These are phyloP conservation scores for Vespertilio murinus DNA, from an alignment of 2,797 vertebrate genomes.

Conservation along the genomic window DNA sequence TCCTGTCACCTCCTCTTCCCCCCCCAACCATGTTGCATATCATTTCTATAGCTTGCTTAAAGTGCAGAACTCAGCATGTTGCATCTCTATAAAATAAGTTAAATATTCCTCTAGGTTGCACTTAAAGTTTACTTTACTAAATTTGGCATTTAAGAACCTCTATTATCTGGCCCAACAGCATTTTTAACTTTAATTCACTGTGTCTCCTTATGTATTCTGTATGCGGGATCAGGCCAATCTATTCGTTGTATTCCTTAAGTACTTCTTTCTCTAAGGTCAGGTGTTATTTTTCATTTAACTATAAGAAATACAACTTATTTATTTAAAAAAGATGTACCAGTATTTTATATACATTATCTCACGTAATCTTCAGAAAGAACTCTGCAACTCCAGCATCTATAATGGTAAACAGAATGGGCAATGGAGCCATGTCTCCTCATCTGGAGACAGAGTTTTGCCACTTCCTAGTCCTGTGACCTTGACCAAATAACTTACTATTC, in stretches of 20 bases:
- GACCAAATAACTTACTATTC: neutral
- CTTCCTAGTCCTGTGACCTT: neutral
- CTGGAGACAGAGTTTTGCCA: neutral
- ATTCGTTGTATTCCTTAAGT: neutral
- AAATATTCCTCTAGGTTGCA: neutral
- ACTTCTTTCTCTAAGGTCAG: neutral
- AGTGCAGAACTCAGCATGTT: neutral
- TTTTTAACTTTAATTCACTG: neutral
- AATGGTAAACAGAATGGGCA: neutral
- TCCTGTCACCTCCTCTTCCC: accelerated
- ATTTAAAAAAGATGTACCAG: neutral
- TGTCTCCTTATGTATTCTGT: neutral
- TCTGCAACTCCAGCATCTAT: too few relatives aligned
- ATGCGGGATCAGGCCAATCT: neutral
- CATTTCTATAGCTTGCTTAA: neutral
- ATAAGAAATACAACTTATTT: neutral
- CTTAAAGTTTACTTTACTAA: neutral
- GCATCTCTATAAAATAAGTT: neutral
- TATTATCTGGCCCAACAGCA: neutral
- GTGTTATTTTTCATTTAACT: neutral
- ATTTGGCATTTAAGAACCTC: neutral
- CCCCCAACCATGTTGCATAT: neutral
- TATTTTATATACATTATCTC: neutral
- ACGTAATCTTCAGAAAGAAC: neutral
- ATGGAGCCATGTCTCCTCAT: accelerated